phyloP scores from a whole-genome alignment of 2,888 invertebrate species.

The Ormia ochracea region DNA sequence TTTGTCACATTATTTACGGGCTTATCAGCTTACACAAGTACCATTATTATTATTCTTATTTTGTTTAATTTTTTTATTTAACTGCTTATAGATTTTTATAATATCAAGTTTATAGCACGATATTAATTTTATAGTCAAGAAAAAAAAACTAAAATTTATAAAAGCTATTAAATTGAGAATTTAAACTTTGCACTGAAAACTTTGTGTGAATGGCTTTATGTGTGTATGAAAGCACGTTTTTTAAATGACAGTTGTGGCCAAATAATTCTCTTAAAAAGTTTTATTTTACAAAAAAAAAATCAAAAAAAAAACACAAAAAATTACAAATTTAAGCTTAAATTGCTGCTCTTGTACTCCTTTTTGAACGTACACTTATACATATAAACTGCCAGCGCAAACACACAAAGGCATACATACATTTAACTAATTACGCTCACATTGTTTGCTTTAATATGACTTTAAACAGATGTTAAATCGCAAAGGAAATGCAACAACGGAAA shows the following conservation, averaged over 20 bases:
- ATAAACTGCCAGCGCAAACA: not conserved
- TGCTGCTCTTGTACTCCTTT: not conserved
- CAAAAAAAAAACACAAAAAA: constrained; percentile 37
- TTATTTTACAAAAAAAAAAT: constrained; percentile 46
- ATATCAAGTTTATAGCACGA: too few relatives aligned
- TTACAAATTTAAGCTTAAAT: not conserved
- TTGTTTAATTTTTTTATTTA: too few relatives aligned
- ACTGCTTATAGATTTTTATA: too few relatives aligned
- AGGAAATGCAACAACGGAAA: constrained; percentile 58
- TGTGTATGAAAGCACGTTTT: constrained; percentile 34
- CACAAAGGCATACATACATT: not conserved
- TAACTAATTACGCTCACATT: not conserved
- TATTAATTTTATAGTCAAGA: too few relatives aligned
- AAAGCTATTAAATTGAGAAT: too few relatives aligned
- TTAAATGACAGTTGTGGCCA: constrained; percentile 59
- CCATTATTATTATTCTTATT: too few relatives aligned
- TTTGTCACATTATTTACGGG: too few relatives aligned
- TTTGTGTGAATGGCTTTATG: not conserved
- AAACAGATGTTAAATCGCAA: constrained; percentile 58
- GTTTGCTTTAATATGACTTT: constrained; percentile 53
- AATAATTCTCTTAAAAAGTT: constrained; percentile 57
- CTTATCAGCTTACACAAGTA: too few relatives aligned
- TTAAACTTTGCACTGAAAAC: not conserved
- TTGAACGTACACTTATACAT: not conserved
- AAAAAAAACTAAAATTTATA: too few relatives aligned